A percentile compares a stretch with the other conserved stretches of the same genome.
phyloP scores from a whole-genome alignment of 2,113 vertebrate genomes.

The Sakesphorus luctuosus region DNA sequence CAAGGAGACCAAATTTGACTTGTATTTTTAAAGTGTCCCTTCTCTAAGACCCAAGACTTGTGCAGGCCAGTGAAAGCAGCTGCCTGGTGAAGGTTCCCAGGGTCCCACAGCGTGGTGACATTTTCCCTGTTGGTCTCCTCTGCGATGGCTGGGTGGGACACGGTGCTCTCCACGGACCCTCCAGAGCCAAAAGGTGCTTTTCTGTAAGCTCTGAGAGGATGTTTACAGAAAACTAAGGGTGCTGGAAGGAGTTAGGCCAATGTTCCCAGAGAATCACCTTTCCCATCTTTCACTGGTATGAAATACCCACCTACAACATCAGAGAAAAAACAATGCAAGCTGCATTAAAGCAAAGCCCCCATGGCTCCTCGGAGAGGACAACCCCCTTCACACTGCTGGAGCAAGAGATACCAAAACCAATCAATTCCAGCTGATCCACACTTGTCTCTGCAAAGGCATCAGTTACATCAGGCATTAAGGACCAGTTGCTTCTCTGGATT shows the following conservation, averaged over 20 bases:
- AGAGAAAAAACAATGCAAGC: not conserved
- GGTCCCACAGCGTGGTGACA: not conserved
- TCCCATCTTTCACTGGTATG: not conserved
- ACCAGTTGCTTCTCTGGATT: not conserved
- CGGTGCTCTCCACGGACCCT: not conserved
- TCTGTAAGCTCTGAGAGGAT: not conserved
- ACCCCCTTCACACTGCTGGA: not conserved
- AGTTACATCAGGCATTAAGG: not conserved
- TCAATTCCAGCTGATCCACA: not conserved
- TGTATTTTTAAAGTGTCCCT: not conserved
- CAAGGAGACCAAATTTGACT: not conserved
- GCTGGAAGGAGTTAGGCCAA: not conserved
- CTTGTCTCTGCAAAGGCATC: not conserved
- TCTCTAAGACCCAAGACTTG: not conserved
- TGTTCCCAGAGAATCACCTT: not conserved
- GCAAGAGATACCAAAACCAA: not conserved
- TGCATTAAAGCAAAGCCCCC: not conserved
- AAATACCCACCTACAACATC: not conserved
- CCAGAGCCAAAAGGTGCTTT: not conserved
- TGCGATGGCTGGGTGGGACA: accelerated
- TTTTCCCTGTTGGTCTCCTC: not conserved
- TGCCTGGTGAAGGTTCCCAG: not conserved
- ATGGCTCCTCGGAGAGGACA: not conserved
- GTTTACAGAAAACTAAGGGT: not conserved
- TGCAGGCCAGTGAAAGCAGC: not conserved